Evolutionary conservation across 2,888 invertebrate species (phyloP), one percentile per base, ranked within the genome.

Genomic region (Drosophila rellima): DNA sequence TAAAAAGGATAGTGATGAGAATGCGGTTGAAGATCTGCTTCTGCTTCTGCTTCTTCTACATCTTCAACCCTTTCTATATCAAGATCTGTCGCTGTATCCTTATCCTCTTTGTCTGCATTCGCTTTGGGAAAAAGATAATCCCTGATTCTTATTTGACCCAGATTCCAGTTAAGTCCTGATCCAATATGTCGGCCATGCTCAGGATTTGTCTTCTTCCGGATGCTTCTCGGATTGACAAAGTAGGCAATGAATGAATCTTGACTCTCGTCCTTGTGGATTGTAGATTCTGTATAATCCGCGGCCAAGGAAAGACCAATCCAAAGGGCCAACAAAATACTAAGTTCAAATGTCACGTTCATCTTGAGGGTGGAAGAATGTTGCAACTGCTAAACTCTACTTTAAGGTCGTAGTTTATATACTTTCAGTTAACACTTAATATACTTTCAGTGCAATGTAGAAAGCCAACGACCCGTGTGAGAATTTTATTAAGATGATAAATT

Each of bases 281-380:
- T 1, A 8, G 37, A 13, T 10, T 51, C 20, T 1, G 29, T 0
- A 2, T 51, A 18, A 7, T 55, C 37, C 13, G 51, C 54, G 72
- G 77, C 57, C 31, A 17, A 2, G 33, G 57, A 50, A 33, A 55
- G 23, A 45, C 56, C 52, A 33, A 44, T 42, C 5, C 55, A 40
- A 3, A 78, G 40, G 10, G 56, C 69, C 50, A 76, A 15, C 13
- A 77, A 3, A 2, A 77, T 39, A 54, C 62, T 56, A 17, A 69
- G 3, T 8, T 18, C 23, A n/a, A 68, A 20, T 50, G 55, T 57
- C 3, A 40, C 10, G 33, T 52, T 59, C 76, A 76, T 76, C 42
- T 66, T 26, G 48, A 7, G 47, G 55, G 45, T 55, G 40, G 44
- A 39, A 26, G 44, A 52, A 26, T 5, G 8, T 29, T 54, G 20